Base-by-base conservation (phyloP, 2,888 invertebrate genomes). In the Trichogramma dendrolimi region DNA sequence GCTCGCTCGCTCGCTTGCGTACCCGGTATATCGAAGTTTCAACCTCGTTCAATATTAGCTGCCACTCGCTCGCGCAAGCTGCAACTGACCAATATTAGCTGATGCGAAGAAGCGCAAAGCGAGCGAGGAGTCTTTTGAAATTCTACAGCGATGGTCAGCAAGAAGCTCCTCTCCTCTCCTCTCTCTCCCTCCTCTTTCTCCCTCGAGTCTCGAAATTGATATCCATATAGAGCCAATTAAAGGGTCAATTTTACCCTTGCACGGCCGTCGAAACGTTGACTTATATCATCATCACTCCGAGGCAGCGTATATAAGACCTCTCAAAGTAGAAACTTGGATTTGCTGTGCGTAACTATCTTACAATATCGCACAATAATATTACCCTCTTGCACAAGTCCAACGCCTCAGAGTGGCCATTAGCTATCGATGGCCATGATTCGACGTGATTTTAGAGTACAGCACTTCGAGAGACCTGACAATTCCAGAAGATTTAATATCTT, bases 371-470 rank as follows among this genome's bases (percentile, higher is more conserved):
- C 27, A 27, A 27, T 27, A 27, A 2, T 27, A 27, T 27, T 27
- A 27, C 27, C 27, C 27, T 27, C 27, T 27, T 27, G 27, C 27
- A 3, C 27, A 27, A 27, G 27, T 27, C 27, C 27, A 27, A 11
- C 47, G 71, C 75, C 75, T 75, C 76, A 76, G 75, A 76, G 76
- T 76, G 73, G 75, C 74, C 75, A 76, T 76, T 76, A 75, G 73
- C 70, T 71, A 73, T 69, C 71, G 64, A 67, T 66, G 66, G 66
- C 69, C 50, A 27, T 27, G 27, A 27, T 27, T 27, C 27, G 2
- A 27, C 27, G 27, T 27, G 27, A 27, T 27, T 27, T 27, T 27
- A 27, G 27, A 27, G 27, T 27, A 27, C 27, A 27, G 27, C 27
- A 27, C n/a, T 2, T 27, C 27, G 27, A 27, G 27, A 27, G 27